These are phyloP conservation scores for Tachystola acroxantha DNA, from an alignment of 2,888 invertebrate species.

Conservation along the genomic window DNA sequence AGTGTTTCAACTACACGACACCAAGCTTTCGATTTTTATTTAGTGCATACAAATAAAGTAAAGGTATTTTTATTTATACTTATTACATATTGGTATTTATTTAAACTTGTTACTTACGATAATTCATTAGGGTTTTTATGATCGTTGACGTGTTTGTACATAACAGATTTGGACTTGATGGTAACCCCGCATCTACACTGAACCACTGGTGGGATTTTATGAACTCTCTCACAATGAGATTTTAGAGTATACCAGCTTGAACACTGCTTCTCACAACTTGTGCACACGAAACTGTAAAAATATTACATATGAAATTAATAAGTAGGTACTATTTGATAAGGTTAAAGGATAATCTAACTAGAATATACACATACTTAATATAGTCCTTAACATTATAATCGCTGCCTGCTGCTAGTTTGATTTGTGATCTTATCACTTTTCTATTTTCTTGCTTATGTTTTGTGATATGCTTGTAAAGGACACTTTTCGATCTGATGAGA, in stretches of 20 bases:
- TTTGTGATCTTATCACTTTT: constrained; percentile 32
- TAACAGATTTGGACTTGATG: constrained; percentile 68
- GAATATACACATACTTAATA: constrained; percentile 46
- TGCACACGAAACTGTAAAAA: constrained; percentile 61
- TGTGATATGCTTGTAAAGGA: constrained; percentile 61
- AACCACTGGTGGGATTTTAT: constrained; percentile 56
- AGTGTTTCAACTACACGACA: too few relatives aligned
- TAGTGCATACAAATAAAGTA: too few relatives aligned
- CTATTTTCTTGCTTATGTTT: constrained; percentile 53
- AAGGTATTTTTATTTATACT: too few relatives aligned
- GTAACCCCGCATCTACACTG: constrained; percentile 66
- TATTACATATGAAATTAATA: constrained; percentile 8
- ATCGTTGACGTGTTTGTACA: constrained; percentile 73
- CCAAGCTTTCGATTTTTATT: too few relatives aligned
- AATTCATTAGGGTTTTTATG: constrained; percentile 69
- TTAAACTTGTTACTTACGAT: constrained; percentile 65
- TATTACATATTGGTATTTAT: too few relatives aligned
- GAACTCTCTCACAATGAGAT: constrained; percentile 49
- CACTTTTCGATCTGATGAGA: constrained; percentile 55
- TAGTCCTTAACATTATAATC: constrained; percentile 56
- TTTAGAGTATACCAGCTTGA: constrained; percentile 70
- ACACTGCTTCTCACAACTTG: constrained; percentile 55
- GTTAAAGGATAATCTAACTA: too few relatives aligned
- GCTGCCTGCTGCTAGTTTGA: constrained; percentile 15
- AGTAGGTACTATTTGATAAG: not conserved